Evolutionary conservation across 2,797 vertebrate species (phyloP).

Genomic region (Muscicapa striata): DNA sequence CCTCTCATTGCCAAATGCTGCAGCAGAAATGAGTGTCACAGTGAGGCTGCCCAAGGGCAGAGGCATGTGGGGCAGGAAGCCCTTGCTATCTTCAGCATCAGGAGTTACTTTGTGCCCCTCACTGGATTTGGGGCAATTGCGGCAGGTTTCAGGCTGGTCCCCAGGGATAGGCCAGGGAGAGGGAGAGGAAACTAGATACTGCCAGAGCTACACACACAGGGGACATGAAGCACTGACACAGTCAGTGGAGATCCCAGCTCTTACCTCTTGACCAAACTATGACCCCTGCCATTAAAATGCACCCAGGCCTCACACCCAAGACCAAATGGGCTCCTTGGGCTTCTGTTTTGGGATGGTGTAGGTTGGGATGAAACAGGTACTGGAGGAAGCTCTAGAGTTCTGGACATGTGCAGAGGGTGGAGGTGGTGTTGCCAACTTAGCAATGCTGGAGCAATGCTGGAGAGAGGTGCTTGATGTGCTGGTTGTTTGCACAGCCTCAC

Average conservation of each 20-base stretch:
- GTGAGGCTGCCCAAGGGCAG: not conserved
- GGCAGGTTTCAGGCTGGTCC: not conserved
- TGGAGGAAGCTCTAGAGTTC: not conserved
- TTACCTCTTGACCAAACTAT: not conserved
- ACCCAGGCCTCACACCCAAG: not conserved
- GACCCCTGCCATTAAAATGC: not conserved
- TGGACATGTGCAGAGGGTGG: not conserved
- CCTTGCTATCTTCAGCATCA: not conserved
- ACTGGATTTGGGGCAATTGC: not conserved
- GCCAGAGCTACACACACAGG: not conserved
- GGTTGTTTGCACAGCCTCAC: constrained; percentile 61
- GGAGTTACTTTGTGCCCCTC: not conserved
- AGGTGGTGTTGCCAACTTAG: not conserved
- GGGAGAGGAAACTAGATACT: not conserved
- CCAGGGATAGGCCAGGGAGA: not conserved
- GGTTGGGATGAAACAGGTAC: not conserved
- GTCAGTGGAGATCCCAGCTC: not conserved
- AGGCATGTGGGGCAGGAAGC: not conserved
- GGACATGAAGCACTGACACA: not conserved
- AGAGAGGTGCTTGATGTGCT: not conserved
- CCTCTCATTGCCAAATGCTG: not conserved
- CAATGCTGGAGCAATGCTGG: not conserved
- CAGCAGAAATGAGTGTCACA: not conserved
- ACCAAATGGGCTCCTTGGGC: not conserved
- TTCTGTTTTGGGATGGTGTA: not conserved